These are phyloP conservation scores for Rynchops niger DNA, from an alignment of 2,113 vertebrate genomes.

Conservation along the genomic window DNA sequence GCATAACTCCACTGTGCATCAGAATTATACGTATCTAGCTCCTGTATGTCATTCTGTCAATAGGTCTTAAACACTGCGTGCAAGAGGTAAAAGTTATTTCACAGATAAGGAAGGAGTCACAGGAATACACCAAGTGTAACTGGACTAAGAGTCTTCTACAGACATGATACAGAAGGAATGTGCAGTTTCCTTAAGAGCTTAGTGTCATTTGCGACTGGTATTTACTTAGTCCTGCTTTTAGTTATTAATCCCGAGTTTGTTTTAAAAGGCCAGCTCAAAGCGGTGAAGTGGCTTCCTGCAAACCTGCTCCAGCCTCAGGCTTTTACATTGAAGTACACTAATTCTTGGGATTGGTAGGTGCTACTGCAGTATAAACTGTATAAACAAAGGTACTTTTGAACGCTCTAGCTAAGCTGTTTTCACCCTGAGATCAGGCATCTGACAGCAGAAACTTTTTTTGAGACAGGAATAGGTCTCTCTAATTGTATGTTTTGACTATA, in stretches of 20 bases:
- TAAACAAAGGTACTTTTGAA: not conserved
- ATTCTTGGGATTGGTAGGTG: not conserved
- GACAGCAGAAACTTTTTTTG: not conserved
- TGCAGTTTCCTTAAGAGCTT: not conserved
- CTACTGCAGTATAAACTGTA: not conserved
- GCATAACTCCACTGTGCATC: rapidly evolving
- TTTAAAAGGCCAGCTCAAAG: not conserved
- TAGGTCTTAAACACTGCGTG: not conserved
- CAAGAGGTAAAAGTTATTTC: not conserved
- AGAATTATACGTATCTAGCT: rapidly evolving
- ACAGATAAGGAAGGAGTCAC: not conserved
- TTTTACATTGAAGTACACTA: not conserved
- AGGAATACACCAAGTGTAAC: not conserved
- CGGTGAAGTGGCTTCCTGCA: not conserved
- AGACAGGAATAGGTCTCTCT: not conserved
- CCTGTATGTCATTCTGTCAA: not conserved
- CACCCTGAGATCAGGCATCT: not conserved
- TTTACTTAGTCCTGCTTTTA: not conserved
- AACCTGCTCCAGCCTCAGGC: not conserved
- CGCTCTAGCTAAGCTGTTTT: not conserved
- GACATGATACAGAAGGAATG: not conserved
- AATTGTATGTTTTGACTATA: not conserved
- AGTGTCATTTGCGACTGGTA: not conserved
- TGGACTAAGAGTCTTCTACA: not conserved
- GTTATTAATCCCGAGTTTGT: not conserved